A percentile compares a stretch with the other conserved stretches of the same genome.
Conservation (phyloP, 2,797 vertebrate species). For the Pagetopsis macropterus region DNA sequence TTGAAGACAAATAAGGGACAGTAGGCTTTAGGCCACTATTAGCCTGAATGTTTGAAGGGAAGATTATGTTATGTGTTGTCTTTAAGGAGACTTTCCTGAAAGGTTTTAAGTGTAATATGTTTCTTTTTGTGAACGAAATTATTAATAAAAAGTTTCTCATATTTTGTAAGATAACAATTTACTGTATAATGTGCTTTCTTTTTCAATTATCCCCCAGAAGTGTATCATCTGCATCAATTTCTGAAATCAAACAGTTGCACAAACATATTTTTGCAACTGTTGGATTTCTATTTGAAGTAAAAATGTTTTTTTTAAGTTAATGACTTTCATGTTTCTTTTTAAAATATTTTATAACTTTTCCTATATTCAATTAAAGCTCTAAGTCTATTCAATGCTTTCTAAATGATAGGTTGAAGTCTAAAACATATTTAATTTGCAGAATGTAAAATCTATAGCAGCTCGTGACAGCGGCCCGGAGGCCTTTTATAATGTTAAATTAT, state of each 20-base stretch:
- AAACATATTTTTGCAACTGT: not conserved
- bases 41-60: conserved; percentile 41
- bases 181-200: conserved; percentile 25
- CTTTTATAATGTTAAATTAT: conserved; percentile 77
- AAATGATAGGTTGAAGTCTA: not conserved
- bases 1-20: conserved; percentile 23
- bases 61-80: conserved; percentile 44
- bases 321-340: not conserved
- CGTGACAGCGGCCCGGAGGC: conserved; percentile 20
- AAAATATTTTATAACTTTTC: not conserved
- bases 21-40: conserved; percentile 50
- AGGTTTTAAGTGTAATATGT: conserved; percentile 37
- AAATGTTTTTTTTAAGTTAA: too few species aligned
- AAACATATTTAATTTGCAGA: conserved; percentile 14
- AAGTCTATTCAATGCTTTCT: not conserved
- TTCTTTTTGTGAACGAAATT: conserved; percentile 57
- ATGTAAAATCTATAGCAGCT: conserved; percentile 43
- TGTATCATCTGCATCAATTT: not conserved
- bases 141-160: conserved; percentile 67
- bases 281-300: too few species aligned
- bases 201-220: not conserved
- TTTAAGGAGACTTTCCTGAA: conserved; percentile 46
- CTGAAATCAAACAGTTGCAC: not conserved
- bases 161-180: conserved; percentile 50
- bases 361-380: not conserved